A percentile compares a stretch with the other conserved stretches of the same genome.
Conservation (phyloP, 1,140 invertebrate species). For the Zaprionus gabonicus region DNA sequence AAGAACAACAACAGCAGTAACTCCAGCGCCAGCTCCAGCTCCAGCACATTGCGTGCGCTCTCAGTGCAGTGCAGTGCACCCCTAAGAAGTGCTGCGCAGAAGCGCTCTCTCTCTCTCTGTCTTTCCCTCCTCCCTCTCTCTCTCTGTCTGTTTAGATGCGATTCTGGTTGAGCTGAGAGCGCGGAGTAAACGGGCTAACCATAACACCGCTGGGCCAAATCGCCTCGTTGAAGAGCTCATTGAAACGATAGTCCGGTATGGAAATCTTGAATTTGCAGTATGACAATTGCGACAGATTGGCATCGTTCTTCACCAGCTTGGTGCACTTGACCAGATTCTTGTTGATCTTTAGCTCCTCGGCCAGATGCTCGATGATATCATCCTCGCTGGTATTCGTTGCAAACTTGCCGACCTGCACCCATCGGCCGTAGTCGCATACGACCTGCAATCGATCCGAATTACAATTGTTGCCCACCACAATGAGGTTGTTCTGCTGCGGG, state of each 20-base stretch:
- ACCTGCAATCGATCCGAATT: conserved; percentile 83
- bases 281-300: conserved; percentile 78
- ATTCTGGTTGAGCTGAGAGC: conserved; percentile 82
- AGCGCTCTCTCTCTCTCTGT: conserved; percentile 24
- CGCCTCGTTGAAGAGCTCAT: conserved; percentile 83
- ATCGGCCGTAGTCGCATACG: conserved; percentile 79
- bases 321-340: conserved; percentile 83
- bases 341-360: conserved; percentile 81
- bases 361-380: conserved; percentile 79
- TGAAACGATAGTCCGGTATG: conserved; percentile 83
- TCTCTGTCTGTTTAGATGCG: conserved; percentile 69
- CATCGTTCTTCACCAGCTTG: conserved; percentile 82
- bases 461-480: conserved; percentile 81
- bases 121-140: conserved; percentile 9
- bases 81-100: conserved; percentile 26
- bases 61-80: conserved; percentile 36
- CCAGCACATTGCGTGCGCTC: background rate
- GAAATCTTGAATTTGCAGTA: conserved; percentile 83
- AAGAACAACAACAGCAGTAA: background rate
- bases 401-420: conserved; percentile 83
- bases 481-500: conserved; percentile 78
- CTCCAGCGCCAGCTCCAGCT: background rate
- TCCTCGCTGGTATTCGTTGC: conserved; percentile 82
- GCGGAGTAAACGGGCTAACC: conserved; percentile 81
- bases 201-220: conserved; percentile 84